Evolutionary conservation across 2,797 vertebrate species (phyloP), one percentile per base, ranked within the genome.

Genomic region (Uromys caudimaculatus): DNA sequence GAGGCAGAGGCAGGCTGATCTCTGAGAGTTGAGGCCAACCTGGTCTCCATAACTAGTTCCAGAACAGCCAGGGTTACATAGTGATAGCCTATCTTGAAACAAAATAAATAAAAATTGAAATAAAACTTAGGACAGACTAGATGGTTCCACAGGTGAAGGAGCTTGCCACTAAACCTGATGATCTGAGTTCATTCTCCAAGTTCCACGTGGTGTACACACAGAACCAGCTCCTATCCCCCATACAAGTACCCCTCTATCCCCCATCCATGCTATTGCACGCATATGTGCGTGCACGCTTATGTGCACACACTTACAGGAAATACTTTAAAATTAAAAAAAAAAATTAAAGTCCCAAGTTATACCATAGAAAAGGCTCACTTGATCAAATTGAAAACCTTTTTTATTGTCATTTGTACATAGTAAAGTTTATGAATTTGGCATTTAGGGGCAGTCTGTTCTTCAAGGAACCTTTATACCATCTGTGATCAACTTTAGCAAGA

Each of bases 401-500:
- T 78, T 86, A 56, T 62, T 88, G 21, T 94, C 71, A 96, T 89
- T 95, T 97, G 88, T 95, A 47, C 52, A 60, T 52, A 92, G 75
- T 62, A 56, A 95, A 90, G 16, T 92, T 91, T 60, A 71, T 93
- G 96, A 89, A 87, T 79, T 96, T 97, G 82, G 76, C 60, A 95
- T 92, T 96, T 95, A 56, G 87, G 79, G 86, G 95, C 76, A 95
- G 79, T 10, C 35, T 90, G 21, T 56, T 96, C 76, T 95, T 21
- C 54, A 91, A 85, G 29, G 88, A 87, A 95, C 54, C 91, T 97
- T 96, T 97, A 54, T 75, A 76, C 71, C 87, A 94, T 96, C 95
- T 97, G 93, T 94, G 90, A 90, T 96, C 79, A 75, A 76, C 91
- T 96, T 95, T 67, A 95, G 50, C 92, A 96, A 97, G 94, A 97